Percentiles rank a stretch among this genome's conserved stretches.
phyloP scores from a whole-genome alignment of 1,140 invertebrate genomes.

The Hyposmocoma kahamanoa region DNA sequence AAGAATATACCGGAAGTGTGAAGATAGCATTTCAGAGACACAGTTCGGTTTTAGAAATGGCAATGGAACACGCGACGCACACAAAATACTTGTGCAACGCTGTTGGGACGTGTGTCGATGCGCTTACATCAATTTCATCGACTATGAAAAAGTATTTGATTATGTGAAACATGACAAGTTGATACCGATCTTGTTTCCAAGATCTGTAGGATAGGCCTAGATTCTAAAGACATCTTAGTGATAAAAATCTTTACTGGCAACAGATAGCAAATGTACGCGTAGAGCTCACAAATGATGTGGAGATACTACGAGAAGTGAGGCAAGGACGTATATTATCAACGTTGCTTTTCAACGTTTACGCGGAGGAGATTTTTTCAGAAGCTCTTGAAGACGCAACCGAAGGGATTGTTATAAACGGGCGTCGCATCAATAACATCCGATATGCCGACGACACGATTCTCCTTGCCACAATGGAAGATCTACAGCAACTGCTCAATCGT shows the following conservation, averaged over 20 bases:
- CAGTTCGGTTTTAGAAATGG: constrained; percentile 10
- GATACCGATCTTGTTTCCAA: constrained; percentile 8
- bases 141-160: background rate
- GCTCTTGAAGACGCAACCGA: background rate
- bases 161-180: background rate
- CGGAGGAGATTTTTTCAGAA: background rate
- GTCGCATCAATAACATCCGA: background rate
- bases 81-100: background rate
- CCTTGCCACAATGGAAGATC: background rate
- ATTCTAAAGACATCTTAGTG: constrained; percentile 16
- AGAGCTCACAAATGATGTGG: background rate
- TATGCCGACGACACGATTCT: background rate
- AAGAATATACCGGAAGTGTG: background rate
- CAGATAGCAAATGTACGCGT: constrained; percentile 8
- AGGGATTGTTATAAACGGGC: background rate
- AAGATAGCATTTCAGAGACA: constrained; percentile 4
- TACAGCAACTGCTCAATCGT: background rate
- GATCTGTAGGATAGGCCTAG: constrained; percentile 8
- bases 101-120: background rate
- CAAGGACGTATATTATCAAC: constrained; percentile 1
- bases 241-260: constrained; percentile 19
- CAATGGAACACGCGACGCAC: constrained; percentile 6
- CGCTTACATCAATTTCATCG: background rate
- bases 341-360: background rate
- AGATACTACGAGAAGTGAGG: background rate